Evolutionary conservation across 2,888 invertebrate genomes (phyloP).

Genomic region (Isoperla grammatica): DNA sequence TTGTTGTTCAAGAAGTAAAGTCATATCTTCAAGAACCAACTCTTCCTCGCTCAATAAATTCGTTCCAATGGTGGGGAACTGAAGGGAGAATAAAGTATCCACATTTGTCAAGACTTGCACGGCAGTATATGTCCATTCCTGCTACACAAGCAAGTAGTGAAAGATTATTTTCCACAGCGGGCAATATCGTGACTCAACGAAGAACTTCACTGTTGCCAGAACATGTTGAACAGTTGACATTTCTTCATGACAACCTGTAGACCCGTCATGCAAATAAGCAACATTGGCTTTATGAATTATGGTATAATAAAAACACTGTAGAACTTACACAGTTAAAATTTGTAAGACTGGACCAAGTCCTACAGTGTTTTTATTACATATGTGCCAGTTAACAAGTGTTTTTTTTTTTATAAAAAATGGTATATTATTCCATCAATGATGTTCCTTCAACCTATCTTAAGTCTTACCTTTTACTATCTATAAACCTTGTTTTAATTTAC

Average conservation of each 20-base stretch:
- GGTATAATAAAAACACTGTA: too few species aligned
- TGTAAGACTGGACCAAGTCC: too few species aligned
- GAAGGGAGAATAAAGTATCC: constrained; percentile 33
- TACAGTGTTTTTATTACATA: too few species aligned
- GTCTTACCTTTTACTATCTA: background rate
- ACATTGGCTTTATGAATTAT: background rate
- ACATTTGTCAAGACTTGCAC: constrained; percentile 31
- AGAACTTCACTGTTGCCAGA: constrained; percentile 1
- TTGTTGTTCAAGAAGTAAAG: background rate
- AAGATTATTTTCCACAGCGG: constrained; percentile 24
- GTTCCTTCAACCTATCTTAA: background rate
- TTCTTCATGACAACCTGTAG: background rate
- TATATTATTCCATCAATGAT: background rate
- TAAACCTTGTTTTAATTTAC: background rate
- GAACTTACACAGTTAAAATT: too few species aligned
- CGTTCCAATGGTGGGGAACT: constrained; percentile 30
- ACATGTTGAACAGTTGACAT: constrained; percentile 13
- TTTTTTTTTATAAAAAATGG: too few species aligned
- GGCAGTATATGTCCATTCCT: constrained; percentile 6
- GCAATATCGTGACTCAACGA: constrained; percentile 15
- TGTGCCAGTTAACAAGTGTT: too few species aligned
- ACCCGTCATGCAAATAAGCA: background rate
- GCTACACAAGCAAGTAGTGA: constrained; percentile 13
- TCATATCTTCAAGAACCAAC: constrained; percentile 27
- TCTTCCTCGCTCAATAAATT: constrained; percentile 31